phyloP scores from a whole-genome alignment of 2,113 vertebrate species.

The Orthonyx spaldingii region DNA sequence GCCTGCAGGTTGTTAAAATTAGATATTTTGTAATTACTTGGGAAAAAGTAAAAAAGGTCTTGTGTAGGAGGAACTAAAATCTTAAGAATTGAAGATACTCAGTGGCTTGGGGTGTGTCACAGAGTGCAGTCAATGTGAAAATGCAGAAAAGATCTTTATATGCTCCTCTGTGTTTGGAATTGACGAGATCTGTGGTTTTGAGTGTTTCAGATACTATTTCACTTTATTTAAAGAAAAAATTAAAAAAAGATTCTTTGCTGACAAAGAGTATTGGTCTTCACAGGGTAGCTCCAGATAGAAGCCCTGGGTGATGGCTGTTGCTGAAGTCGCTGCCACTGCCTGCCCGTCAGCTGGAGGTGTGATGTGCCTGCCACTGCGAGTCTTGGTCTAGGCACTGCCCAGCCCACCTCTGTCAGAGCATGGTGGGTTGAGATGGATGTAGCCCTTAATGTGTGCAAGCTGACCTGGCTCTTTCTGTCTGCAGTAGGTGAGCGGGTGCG shows the following conservation, averaged over 20 bases:
- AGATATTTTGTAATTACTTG: neutral
- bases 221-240: neutral
- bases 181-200: neutral
- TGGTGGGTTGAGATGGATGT: neutral
- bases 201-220: neutral
- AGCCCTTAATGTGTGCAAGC: neutral
- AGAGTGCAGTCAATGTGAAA: neutral
- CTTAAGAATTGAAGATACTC: neutral
- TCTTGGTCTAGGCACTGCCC: neutral
- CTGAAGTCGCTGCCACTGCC: neutral
- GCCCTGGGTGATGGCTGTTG: fast-evolving
- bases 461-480: neutral
- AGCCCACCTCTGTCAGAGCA: neutral
- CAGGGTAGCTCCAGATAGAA: neutral
- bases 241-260: neutral
- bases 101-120: fast-evolving
- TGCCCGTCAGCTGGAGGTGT: neutral
- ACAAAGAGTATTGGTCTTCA: fast-evolving
- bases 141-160: neutral
- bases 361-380: neutral
- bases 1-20: neutral
- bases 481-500: neutral
- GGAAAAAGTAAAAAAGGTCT: neutral
- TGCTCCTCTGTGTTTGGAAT: neutral
- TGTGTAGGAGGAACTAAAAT: neutral